These are phyloP conservation scores for Falco concolor DNA, from an alignment of 2,797 vertebrate genomes.

Conservation along the genomic window DNA sequence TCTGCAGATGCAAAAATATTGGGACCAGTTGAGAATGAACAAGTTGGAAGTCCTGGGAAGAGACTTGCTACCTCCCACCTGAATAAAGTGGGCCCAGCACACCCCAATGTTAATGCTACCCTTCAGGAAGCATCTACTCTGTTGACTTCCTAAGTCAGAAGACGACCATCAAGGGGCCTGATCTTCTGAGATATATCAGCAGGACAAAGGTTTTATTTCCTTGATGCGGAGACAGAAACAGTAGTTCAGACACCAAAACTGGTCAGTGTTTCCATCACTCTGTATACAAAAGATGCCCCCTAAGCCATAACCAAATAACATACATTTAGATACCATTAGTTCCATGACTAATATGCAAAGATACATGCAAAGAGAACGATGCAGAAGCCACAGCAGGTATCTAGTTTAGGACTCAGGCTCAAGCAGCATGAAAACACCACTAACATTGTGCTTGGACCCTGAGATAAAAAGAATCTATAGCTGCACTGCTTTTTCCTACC, in stretches of 20 bases:
- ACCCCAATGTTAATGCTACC: rapidly evolving
- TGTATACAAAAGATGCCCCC: not conserved
- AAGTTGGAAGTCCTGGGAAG: not conserved
- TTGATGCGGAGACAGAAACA: not conserved
- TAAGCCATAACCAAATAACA: not conserved
- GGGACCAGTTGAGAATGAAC: not conserved
- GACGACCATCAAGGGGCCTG: not conserved
- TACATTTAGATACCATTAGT: not conserved
- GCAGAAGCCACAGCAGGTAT: not conserved
- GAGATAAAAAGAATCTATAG: not conserved
- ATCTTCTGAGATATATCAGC: not conserved
- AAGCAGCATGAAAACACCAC: not conserved
- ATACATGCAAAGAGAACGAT: not conserved
- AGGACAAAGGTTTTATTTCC: not conserved
- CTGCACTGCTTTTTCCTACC: not conserved
- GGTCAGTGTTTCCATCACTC: not conserved
- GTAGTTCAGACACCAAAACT: not conserved
- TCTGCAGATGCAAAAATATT: not conserved
- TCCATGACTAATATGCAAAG: not conserved
- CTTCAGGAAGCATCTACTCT: not conserved
- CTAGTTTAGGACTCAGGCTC: not conserved
- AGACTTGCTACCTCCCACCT: not conserved
- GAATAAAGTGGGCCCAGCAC: rapidly evolving
- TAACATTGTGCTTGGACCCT: not conserved
- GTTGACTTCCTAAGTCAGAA: not conserved